These are phyloP conservation scores for Pachliopta kotzebuea DNA, from an alignment of 2,888 invertebrate species.

Conservation along the genomic window DNA sequence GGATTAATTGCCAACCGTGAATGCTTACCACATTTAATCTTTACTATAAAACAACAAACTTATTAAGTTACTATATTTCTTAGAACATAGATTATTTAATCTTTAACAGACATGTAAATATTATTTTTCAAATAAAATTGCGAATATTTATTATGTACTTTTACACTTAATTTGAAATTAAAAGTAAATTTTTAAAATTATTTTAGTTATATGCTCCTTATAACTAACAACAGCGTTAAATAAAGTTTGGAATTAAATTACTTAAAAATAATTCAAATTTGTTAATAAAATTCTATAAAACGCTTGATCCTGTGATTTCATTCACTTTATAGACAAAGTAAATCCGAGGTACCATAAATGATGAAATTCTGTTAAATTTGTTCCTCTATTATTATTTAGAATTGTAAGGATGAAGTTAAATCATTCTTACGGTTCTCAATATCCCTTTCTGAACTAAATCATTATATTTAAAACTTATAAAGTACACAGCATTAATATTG, in stretches of 20 bases:
- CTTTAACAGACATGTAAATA: too few species aligned
- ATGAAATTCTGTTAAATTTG: constrained; percentile 6
- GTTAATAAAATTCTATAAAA: neutral
- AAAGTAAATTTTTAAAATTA: too few species aligned
- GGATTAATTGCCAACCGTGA: too few species aligned
- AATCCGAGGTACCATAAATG: constrained; percentile 12
- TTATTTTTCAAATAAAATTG: too few species aligned
- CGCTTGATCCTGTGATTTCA: neutral
- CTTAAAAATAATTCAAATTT: neutral
- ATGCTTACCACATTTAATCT: too few species aligned
- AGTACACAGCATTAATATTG: constrained; percentile 3
- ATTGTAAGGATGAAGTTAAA: constrained; percentile 26
- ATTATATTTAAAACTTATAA: neutral
- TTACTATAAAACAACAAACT: too few species aligned
- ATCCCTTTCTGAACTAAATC: constrained; percentile 18
- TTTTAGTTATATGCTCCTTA: too few species aligned
- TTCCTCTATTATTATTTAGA: constrained; percentile 18
- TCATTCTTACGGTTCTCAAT: constrained; percentile 20
- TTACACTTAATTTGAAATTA: too few species aligned
- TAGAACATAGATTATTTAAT: too few species aligned
- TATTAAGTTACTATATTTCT: too few species aligned
- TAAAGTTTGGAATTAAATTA: neutral
- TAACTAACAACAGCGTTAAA: neutral
- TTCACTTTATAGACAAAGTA: neutral
- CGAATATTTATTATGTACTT: too few species aligned